phyloP scores from a whole-genome alignment of 2,113 vertebrate genomes.

The Phalacrocorax carbo region DNA sequence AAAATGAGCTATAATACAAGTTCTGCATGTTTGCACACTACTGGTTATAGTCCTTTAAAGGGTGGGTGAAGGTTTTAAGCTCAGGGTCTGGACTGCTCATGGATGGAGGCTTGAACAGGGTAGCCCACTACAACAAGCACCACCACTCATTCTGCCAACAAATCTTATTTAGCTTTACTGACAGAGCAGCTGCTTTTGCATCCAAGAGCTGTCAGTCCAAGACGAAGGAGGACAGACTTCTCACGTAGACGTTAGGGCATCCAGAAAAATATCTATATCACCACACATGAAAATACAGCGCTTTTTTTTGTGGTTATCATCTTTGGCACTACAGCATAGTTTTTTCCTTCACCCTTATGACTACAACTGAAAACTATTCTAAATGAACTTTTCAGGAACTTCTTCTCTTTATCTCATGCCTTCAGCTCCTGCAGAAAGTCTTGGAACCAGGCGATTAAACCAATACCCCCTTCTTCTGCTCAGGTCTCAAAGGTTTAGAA shows the following conservation, averaged over 20 bases:
- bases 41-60: background rate
- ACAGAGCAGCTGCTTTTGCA: background rate
- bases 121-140: background rate
- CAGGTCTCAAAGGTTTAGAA: background rate
- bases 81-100: background rate
- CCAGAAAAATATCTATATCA: background rate
- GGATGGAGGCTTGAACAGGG: background rate
- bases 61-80: background rate
- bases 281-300: background rate
- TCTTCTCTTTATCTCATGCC: background rate
- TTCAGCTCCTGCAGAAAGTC: background rate
- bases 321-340: background rate
- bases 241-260: background rate
- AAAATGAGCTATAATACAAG: background rate
- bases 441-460: background rate
- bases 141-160: background rate
- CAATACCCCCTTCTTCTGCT: background rate
- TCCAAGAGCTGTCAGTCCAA: background rate
- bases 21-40: background rate
- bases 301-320: background rate
- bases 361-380: background rate
- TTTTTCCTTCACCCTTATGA: background rate
- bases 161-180: background rate
- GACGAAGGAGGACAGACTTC: background rate
- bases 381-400: background rate